These are phyloP conservation scores for Musca vetustissima DNA, from an alignment of 1,140 invertebrate species.

Conservation along the genomic window DNA sequence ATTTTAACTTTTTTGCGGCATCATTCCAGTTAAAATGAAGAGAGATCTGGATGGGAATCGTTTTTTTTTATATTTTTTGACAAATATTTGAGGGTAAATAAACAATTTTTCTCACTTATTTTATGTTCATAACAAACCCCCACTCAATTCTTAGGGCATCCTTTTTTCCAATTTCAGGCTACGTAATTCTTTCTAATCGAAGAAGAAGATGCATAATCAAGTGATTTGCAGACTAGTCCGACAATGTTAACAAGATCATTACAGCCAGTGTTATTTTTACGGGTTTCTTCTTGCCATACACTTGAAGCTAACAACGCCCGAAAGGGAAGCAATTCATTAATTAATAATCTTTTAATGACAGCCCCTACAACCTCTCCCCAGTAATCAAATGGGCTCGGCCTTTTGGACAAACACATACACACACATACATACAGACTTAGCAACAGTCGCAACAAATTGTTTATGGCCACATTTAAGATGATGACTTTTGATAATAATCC, in stretches of 20 bases:
- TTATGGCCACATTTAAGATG: constrained; percentile 10
- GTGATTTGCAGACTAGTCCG: background rate
- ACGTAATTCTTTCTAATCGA: background rate
- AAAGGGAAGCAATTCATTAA: constrained; percentile 22
- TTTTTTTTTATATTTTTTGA: too few species aligned
- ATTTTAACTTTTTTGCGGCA: constrained; percentile 7
- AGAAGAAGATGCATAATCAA: background rate
- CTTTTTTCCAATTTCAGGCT: too few species aligned
- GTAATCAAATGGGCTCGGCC: constrained; percentile 1
- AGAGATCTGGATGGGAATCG: too few species aligned
- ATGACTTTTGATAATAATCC: constrained; percentile 22
- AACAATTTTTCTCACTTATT: too few species aligned
- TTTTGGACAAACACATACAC: background rate
- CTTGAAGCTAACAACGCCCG: background rate
- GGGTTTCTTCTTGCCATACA: too few species aligned
- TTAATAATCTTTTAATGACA: constrained; percentile 23
- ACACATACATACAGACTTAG: background rate
- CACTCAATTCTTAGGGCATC: too few species aligned
- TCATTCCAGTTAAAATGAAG: background rate
- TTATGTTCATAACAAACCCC: too few species aligned
- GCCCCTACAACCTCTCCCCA: background rate
- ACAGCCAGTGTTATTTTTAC: background rate
- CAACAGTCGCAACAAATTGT: constrained; percentile 3
- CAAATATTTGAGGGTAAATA: too few species aligned
- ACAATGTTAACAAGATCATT: constrained; percentile 14